phyloP scores from a whole-genome alignment of 1,140 invertebrate species.

The Eumaeus atala region DNA sequence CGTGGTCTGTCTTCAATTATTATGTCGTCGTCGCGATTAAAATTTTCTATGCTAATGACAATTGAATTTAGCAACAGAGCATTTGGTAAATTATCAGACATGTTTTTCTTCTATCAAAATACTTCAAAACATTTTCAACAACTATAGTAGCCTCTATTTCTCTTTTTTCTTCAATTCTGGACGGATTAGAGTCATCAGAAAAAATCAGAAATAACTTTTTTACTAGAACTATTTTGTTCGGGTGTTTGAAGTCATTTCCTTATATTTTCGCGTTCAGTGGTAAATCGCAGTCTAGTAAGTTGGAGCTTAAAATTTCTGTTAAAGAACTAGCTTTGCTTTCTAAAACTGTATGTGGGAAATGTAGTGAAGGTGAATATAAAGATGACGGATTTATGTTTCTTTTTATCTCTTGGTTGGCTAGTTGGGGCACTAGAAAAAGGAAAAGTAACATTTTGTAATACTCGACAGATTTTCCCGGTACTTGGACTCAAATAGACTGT shows the following conservation, averaged over 20 bases:
- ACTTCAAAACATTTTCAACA: conserved; percentile 14
- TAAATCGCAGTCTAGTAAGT: too few species aligned
- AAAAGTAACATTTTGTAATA: too few species aligned
- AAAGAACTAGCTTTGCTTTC: conserved; percentile 20
- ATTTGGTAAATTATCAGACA: conserved; percentile 16
- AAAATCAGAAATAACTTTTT: conserved; percentile 19
- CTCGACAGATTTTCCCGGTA: too few species aligned
- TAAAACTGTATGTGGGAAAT: conserved; percentile 17
- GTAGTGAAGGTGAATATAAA: conserved; percentile 19
- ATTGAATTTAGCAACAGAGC: conserved; percentile 10
- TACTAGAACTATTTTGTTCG: conserved; percentile 18
- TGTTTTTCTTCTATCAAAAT: conserved; percentile 14
- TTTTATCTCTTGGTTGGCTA: conserved; percentile 11
- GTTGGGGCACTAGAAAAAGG: too few species aligned
- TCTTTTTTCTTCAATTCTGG: conserved; percentile 17
- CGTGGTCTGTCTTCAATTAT: conserved; percentile 15
- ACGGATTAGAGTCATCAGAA: conserved; percentile 18
- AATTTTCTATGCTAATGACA: conserved; percentile 15
- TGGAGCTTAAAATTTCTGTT: conserved; percentile 21
- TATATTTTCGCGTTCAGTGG: too few species aligned
- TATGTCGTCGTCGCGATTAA: conserved; percentile 17
- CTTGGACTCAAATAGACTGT: too few species aligned
- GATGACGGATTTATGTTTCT: conserved; percentile 13
- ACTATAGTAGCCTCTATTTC: too few species aligned
- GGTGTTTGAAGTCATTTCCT: conserved; percentile 18